phyloP scores from a whole-genome alignment of 2,888 invertebrate species.

The Zygothrica quintamaculata region DNA sequence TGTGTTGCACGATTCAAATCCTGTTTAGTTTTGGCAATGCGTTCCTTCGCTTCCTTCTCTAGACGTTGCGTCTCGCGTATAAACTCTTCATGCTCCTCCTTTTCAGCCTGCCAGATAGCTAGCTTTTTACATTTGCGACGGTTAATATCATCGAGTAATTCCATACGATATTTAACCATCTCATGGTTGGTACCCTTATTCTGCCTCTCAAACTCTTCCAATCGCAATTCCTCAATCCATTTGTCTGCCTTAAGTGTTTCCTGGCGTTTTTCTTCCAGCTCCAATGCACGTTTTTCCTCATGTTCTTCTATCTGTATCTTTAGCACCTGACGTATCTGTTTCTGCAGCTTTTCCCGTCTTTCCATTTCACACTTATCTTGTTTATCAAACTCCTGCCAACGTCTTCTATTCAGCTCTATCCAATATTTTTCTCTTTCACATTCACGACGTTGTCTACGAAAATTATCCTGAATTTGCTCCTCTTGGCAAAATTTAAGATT shows the following conservation, averaged over 20 bases:
- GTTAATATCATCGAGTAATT: slow-evolving; percentile 65
- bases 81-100: slow-evolving; percentile 68
- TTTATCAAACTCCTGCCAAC: slow-evolving; percentile 57
- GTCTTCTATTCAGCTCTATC: slow-evolving; percentile 65
- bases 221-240: slow-evolving; percentile 61
- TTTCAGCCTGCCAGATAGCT: slow-evolving; percentile 50
- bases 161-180: slow-evolving; percentile 60
- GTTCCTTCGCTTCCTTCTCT: slow-evolving; percentile 60
- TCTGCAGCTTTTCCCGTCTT: slow-evolving; percentile 55
- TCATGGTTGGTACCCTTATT: slow-evolving; percentile 16
- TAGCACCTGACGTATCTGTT: slow-evolving; percentile 54
- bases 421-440: slow-evolving; percentile 72
- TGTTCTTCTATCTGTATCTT: slow-evolving; percentile 61
- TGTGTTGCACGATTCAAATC: slow-evolving; percentile 63
- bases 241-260: slow-evolving; percentile 55
- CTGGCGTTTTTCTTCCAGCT: slow-evolving; percentile 55
- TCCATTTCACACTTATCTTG: slow-evolving; percentile 57
- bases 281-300: slow-evolving; percentile 38
- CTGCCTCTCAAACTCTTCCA: slow-evolving; percentile 62
- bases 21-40: slow-evolving; percentile 46
- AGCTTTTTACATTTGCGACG: slow-evolving; percentile 41
- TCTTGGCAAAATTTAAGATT: slow-evolving; percentile 74
- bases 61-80: slow-evolving; percentile 65
- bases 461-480: slow-evolving; percentile 81
- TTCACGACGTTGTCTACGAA: slow-evolving; percentile 58